Conservation (phyloP, 2,797 vertebrate genomes). For the Falco rusticolus region DNA sequence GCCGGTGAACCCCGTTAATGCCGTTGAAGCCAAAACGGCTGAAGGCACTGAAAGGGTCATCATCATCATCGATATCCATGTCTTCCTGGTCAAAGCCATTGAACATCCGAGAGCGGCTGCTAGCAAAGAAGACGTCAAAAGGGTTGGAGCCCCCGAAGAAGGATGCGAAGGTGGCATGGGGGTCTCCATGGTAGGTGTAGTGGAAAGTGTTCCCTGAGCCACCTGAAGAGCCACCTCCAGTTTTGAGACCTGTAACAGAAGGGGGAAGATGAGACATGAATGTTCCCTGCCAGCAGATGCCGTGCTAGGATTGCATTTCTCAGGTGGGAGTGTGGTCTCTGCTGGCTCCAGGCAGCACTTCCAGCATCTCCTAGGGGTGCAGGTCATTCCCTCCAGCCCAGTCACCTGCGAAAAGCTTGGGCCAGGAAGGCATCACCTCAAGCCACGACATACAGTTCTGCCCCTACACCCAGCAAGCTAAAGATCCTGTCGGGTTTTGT, state of each 20-base stretch:
- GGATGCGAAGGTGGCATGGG: slow-evolving; percentile 96
- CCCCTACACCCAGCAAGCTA: background rate
- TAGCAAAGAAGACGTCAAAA: slow-evolving; percentile 96
- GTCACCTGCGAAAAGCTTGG: rapidly evolving
- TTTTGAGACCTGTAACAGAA: slow-evolving; percentile 88
- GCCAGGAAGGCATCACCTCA: background rate
- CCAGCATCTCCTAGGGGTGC: background rate
- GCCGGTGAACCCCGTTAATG: slow-evolving; percentile 86
- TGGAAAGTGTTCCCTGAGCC: slow-evolving; percentile 90
- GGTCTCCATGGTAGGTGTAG: slow-evolving; percentile 98
- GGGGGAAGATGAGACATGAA: slow-evolving; percentile 28
- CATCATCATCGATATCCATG: slow-evolving; percentile 89
- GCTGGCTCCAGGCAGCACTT: background rate
- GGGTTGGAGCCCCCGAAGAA: slow-evolving; percentile 98
- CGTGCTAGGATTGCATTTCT: rapidly evolving
- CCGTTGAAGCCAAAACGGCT: slow-evolving; percentile 90
- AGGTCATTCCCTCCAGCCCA: background rate
- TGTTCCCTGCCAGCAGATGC: rapidly evolving
- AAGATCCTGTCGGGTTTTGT: background rate
- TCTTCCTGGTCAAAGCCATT: slow-evolving; percentile 90
- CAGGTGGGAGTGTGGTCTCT: background rate
- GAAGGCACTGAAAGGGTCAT: slow-evolving; percentile 91
- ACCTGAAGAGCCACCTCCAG: slow-evolving; percentile 89
- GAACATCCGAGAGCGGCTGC: slow-evolving; percentile 86
- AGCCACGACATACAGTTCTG: background rate